Evolutionary conservation across 2,113 vertebrate genomes (phyloP).

Genomic region (Puffinus mauretanicus): DNA sequence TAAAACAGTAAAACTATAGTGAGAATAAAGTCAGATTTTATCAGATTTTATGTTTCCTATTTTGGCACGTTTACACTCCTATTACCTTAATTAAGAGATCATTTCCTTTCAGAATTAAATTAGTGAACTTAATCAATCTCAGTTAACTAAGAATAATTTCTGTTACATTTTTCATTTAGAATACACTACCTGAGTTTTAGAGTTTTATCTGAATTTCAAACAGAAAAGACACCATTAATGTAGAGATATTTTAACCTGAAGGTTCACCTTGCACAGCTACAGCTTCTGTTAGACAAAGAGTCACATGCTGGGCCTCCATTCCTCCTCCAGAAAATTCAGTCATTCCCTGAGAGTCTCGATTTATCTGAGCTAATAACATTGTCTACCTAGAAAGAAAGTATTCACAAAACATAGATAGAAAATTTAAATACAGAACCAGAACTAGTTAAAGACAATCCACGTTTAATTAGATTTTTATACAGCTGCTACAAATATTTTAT

Average conservation of each 20-base stretch:
- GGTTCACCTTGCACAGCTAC: conserved; percentile 90
- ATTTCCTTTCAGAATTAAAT: background rate
- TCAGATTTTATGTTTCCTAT: background rate
- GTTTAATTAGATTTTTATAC: background rate
- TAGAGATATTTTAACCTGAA: conserved; percentile 8
- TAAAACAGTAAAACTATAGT: background rate
- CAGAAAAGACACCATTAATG: background rate
- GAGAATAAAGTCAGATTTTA: background rate
- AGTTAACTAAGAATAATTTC: background rate
- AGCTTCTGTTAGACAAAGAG: conserved; percentile 93
- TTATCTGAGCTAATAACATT: conserved; percentile 98
- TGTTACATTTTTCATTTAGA: background rate
- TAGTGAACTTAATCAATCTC: background rate
- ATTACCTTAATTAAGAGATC: background rate
- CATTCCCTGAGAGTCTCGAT: conserved; percentile 96
- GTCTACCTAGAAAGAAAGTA: conserved; percentile 78
- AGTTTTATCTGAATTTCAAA: background rate
- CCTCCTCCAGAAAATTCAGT: conserved; percentile 94
- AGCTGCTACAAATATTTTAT: background rate
- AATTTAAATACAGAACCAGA: background rate
- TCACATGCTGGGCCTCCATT: conserved; percentile 92
- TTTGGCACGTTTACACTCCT: background rate
- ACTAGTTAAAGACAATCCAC: background rate
- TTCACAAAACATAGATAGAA: background rate
- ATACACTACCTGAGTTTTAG: background rate